A percentile compares a stretch with the other conserved stretches of the same genome.
These are phyloP conservation scores for Hippocampus zosterae DNA, from an alignment of 2,113 vertebrate species.

Conservation along the genomic window DNA sequence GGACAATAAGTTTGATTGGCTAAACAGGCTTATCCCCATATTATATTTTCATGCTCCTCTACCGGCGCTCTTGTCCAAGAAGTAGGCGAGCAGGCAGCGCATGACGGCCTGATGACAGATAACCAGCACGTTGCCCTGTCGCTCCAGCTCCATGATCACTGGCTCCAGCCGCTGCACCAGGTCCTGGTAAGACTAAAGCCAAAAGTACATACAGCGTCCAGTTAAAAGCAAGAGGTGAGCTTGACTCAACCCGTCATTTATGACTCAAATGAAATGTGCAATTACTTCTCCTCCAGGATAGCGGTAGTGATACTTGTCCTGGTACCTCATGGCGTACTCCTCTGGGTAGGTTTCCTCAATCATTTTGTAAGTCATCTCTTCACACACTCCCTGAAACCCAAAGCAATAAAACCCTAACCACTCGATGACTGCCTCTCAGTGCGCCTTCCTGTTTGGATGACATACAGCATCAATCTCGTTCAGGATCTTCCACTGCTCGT, in stretches of 20 bases:
- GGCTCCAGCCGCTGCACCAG: slow-evolving; percentile 93
- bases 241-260: background rate
- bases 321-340: slow-evolving; percentile 87
- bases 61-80: slow-evolving; percentile 94
- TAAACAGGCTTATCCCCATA: background rate
- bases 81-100: slow-evolving; percentile 94
- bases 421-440: background rate
- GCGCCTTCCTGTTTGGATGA: background rate
- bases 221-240: background rate
- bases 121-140: slow-evolving; percentile 92
- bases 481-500: slow-evolving; percentile 97
- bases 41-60: slow-evolving; percentile 7
- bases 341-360: slow-evolving; percentile 85
- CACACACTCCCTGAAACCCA: slow-evolving; percentile 84
- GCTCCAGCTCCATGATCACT: slow-evolving; percentile 95
- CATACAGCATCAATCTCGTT: slow-evolving; percentile 95
- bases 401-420: background rate
- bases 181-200: slow-evolving; percentile 91
- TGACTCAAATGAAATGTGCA: background rate
- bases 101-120: slow-evolving; percentile 95
- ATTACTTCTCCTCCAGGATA: slow-evolving; percentile 93
- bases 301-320: slow-evolving; percentile 93
- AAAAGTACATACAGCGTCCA: background rate
- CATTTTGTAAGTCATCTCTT: slow-evolving; percentile 90
- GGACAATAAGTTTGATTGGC: background rate